Evolutionary conservation across 2,888 invertebrate genomes (phyloP).

Genomic region (Pachycephus smyrnensis): DNA sequence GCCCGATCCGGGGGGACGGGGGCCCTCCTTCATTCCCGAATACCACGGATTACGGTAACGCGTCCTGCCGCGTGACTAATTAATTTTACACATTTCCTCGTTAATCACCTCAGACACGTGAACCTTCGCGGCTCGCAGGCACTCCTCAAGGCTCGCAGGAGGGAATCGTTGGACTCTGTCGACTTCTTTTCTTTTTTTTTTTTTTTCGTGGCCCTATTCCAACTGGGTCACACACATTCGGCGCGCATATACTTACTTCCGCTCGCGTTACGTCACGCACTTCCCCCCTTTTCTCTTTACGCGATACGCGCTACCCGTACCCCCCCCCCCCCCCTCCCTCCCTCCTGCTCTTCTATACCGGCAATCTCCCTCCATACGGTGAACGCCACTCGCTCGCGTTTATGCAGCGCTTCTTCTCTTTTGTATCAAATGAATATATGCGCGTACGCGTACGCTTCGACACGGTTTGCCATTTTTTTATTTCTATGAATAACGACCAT

Average conservation of each 20-base stretch:
- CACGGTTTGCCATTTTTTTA: slow-evolving; percentile 26
- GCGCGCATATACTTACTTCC: slow-evolving; percentile 20
- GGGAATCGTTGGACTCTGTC: background rate
- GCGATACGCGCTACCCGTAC: background rate
- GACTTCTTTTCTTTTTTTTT: background rate
- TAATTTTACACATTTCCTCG: background rate
- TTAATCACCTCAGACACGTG: slow-evolving; percentile 10
- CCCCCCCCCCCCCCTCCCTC: slow-evolving; percentile 30
- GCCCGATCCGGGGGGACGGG: too few relatives aligned
- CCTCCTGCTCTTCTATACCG: slow-evolving; percentile 20
- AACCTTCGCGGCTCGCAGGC: slow-evolving; percentile 16
- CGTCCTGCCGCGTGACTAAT: background rate
- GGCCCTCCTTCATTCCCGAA: too few relatives aligned
- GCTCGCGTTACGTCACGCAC: slow-evolving; percentile 21
- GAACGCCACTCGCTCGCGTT: background rate
- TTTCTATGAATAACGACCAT: background rate
- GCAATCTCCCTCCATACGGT: background rate
- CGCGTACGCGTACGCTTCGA: slow-evolving; percentile 21
- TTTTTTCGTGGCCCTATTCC: slow-evolving; percentile 15
- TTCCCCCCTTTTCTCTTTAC: slow-evolving; percentile 2
- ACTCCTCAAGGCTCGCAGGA: background rate
- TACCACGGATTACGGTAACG: background rate
- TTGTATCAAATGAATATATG: slow-evolving; percentile 8
- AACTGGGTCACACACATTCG: slow-evolving; percentile 16
- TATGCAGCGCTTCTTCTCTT: background rate